These are phyloP conservation scores for Pleuronectes platessa DNA, from an alignment of 2,113 vertebrate species.

Conservation along the genomic window DNA sequence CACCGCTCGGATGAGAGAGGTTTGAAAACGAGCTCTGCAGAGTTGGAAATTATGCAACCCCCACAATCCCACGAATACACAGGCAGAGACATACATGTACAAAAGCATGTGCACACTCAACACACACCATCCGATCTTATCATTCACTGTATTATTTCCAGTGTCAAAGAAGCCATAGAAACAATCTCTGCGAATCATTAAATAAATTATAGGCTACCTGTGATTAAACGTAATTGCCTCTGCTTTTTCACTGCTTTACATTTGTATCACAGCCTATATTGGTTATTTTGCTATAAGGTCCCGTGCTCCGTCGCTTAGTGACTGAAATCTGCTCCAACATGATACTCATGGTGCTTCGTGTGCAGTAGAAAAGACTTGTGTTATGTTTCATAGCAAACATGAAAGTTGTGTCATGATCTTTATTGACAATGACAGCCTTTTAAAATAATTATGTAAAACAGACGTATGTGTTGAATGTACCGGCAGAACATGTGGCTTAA, in stretches of 20 bases:
- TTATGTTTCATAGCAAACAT: not conserved
- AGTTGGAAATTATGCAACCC: not conserved
- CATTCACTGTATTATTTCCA: not conserved
- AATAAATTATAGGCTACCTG: not conserved
- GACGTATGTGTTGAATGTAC: constrained; percentile 34
- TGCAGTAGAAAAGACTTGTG: constrained; percentile 4
- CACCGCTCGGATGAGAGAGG: not conserved
- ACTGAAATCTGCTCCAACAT: not conserved
- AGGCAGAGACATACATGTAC: no score
- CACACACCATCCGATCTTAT: not conserved
- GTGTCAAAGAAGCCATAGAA: not conserved
- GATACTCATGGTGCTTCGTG: constrained; percentile 2
- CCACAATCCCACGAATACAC: not conserved
- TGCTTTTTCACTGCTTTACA: not conserved
- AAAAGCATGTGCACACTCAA: not conserved
- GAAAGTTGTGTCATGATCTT: constrained; percentile 21
- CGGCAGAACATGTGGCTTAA: not conserved
- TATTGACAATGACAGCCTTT: constrained; percentile 24
- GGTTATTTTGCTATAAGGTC: not conserved
- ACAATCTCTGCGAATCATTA: no score
- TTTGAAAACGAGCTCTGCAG: not conserved
- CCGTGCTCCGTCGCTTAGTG: constrained; percentile 1
- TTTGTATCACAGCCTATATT: not conserved
- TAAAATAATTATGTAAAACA: not conserved
- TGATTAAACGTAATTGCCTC: not conserved